Conservation (phyloP, 2,888 invertebrate genomes). For the Cistogaster globosa region DNA sequence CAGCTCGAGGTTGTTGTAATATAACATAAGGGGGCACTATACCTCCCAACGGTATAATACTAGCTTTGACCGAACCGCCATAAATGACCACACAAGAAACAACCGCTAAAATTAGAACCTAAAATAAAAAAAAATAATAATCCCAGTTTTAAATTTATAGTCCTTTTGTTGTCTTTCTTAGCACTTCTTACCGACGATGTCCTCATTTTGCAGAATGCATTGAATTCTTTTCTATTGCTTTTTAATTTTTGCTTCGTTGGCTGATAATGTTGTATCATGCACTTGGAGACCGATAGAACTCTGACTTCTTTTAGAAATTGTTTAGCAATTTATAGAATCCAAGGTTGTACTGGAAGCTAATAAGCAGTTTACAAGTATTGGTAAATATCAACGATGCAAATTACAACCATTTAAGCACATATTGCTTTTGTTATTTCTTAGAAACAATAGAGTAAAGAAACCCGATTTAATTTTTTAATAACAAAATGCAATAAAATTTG, state of each 20-base stretch:
- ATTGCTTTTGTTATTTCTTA: conserved; percentile 19
- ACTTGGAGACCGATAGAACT: conserved; percentile 66
- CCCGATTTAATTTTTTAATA: conserved; percentile 4
- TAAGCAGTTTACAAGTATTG: background rate
- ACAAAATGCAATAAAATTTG: background rate
- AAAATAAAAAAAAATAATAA: conserved; percentile 8
- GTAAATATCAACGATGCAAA: background rate
- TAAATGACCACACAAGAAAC: conserved; percentile 62
- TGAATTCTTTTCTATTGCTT: conserved; percentile 23
- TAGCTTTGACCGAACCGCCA: conserved; percentile 46
- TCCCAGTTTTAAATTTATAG: background rate
- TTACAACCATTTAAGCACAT: conserved; percentile 19
- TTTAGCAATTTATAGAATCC: conserved; percentile 67
- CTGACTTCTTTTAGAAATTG: conserved; percentile 56
- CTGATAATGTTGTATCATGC: conserved; percentile 34
- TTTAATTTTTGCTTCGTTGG: conserved; percentile 25
- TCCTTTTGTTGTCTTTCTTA: conserved; percentile 14
- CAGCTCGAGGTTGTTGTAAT: conserved; percentile 51
- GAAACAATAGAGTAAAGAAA: conserved; percentile 45
- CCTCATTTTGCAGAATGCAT: conserved; percentile 64
- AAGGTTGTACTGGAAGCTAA: conserved; percentile 52
- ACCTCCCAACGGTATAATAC: conserved; percentile 60
- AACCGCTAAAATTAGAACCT: conserved; percentile 70
- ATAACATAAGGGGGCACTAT: conserved; percentile 61
- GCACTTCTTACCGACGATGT: conserved; percentile 66